Conservation (phyloP, 2,113 vertebrate species). For the Leucoraja erinaceus region DNA sequence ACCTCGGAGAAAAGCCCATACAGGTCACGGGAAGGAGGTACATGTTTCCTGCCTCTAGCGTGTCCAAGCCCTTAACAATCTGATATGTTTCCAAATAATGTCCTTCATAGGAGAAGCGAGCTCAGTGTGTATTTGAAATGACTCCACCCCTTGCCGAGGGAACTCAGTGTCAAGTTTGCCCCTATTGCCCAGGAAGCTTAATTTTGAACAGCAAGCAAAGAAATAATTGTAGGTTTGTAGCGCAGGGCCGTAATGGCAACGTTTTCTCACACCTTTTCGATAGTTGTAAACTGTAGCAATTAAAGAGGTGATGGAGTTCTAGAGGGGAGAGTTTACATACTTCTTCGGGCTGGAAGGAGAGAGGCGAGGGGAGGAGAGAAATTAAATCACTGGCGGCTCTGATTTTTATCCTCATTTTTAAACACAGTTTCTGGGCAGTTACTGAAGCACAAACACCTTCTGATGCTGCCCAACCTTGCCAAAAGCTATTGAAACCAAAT, state of each 20-base stretch:
- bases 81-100: neutral
- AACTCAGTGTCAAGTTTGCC: neutral
- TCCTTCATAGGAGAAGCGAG: neutral
- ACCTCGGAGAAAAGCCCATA: too few species aligned
- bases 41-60: too few species aligned
- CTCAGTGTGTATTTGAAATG: neutral
- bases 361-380: neutral
- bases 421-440: neutral
- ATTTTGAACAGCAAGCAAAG: neutral
- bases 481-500: too few species aligned
- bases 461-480: too few species aligned
- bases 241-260: neutral
- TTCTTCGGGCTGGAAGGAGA: neutral
- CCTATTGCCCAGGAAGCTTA: neutral
- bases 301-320: neutral
- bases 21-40: too few species aligned
- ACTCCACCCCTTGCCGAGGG: neutral
- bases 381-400: neutral
- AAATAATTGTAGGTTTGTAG: neutral
- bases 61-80: too few species aligned
- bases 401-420: neutral
- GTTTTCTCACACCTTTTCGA: conserved; percentile 8
- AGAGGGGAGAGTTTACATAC: neutral
- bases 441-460: neutral
- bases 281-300: neutral